Evolutionary conservation across 2,113 vertebrate species (phyloP), one percentile per base, ranked within the genome.

Genomic region (Osmerus eperlanus): DNA sequence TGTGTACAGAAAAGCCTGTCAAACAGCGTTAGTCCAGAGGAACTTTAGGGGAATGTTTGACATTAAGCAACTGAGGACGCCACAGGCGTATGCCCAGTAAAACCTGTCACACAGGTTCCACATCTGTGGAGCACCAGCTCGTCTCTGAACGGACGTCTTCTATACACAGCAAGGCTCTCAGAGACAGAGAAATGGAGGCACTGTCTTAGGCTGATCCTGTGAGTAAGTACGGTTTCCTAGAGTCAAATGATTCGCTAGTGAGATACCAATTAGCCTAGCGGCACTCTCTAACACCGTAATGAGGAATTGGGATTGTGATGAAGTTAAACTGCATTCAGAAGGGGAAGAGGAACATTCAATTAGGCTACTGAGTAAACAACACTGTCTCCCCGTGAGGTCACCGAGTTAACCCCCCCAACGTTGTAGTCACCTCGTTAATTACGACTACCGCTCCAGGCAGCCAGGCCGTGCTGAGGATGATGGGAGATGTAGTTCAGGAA

Each of bases 21-120:
- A 83, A 82, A 83, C 78, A 84, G 82, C 81, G 87, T 87, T 87
- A 85, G 63, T 23, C 62, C 25, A 72, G 53, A 63, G 70, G 70
- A 85, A 62, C 25, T 54, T 71, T 60, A 68, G 55, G 47, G 41
- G 74, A 76, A 81, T 68, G 68, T 23, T 68, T 79, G 68, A 72
- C 72, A 77, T 56, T 55, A 73, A 83, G 72, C 66, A 79, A 77
- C 19, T 5, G 64, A 41, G 62, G 77, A 55, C 73, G 73, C n/a
- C 60, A 72, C 19, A 74, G 65, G 77, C 66, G 32, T 55, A 62
- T 54, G 19, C 4, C 28, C 29, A 47, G 15, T 66, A 67, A 60
- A 2, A 54, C 67, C 66, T 62, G 62, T 76, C 67, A 53, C 21
- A 21, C 9, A 29, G 14, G 62, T 41, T 78, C 71, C 1, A 71